phyloP scores from a whole-genome alignment of 37 sponge, comb jelly and placozoan species.

The Eunapius fragilis region DNA sequence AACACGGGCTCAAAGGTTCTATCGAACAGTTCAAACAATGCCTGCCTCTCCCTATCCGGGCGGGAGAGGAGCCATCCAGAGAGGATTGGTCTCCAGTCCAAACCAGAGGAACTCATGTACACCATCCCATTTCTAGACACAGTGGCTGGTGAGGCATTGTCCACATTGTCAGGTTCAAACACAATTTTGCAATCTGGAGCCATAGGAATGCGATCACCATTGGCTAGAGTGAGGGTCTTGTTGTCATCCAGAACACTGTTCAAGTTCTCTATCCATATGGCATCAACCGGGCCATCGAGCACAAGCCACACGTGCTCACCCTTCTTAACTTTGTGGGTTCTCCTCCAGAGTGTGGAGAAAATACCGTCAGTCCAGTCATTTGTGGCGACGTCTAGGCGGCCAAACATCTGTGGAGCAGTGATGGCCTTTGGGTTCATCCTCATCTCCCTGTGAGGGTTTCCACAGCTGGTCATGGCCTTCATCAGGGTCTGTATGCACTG shows the following conservation, averaged over 20 bases:
- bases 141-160: slow-evolving; percentile 97
- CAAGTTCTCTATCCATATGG: slow-evolving; percentile 99
- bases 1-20: slow-evolving; percentile 71
- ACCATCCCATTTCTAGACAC: slow-evolving; percentile 98
- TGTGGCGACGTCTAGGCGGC: slow-evolving; percentile 94
- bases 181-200: slow-evolving; percentile 93
- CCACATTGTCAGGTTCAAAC: slow-evolving; percentile 99
- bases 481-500: slow-evolving; percentile 87
- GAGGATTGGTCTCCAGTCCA: slow-evolving; percentile 97
- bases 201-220: slow-evolving; percentile 98
- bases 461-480: slow-evolving; percentile 94
- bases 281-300: slow-evolving; percentile 98
- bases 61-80: slow-evolving; percentile 89
- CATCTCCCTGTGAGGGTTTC: slow-evolving; percentile 93
- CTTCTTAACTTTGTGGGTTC: slow-evolving; percentile 93
- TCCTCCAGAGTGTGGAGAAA: slow-evolving; percentile 96
- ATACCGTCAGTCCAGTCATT: slow-evolving; percentile 99
- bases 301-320: slow-evolving; percentile 97
- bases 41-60: slow-evolving; percentile 43
- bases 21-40: slow-evolving; percentile 80
- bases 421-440: slow-evolving; percentile 99
- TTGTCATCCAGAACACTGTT: slow-evolving; percentile 99
- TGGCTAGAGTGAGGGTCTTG: slow-evolving; percentile 96
- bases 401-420: slow-evolving; percentile 98
- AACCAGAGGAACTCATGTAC: slow-evolving; percentile 95